Evolutionary conservation across 2,113 vertebrate genomes (phyloP).

Genomic region (Leptodactylus fuscus): DNA sequence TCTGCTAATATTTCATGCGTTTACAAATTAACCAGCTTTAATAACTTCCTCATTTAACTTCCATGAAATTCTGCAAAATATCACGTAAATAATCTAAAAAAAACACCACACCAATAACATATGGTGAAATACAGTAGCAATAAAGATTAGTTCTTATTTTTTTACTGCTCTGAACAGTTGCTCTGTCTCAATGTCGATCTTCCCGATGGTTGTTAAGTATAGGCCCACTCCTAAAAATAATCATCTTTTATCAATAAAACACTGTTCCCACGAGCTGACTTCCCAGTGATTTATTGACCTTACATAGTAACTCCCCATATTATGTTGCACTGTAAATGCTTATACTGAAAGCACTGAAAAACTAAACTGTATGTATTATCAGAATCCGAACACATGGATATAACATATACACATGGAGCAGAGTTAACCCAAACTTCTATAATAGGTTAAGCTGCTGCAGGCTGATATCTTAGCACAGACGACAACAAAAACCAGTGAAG

Average conservation of each 20-base stretch:
- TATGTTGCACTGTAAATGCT: neutral
- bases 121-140: slow-evolving; percentile 27
- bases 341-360: slow-evolving; percentile 6
- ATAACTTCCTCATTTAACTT: neutral
- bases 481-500: too few relatives aligned
- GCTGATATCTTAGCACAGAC: too few relatives aligned
- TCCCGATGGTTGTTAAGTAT: neutral
- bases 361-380: neutral
- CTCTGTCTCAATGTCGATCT: neutral
- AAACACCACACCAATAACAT: neutral
- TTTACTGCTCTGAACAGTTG: slow-evolving; percentile 25
- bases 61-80: slow-evolving; percentile 7
- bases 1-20: too few relatives aligned
- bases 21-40: slow-evolving; percentile 4
- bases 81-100: neutral
- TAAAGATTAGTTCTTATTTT: slow-evolving; percentile 14
- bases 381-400: neutral
- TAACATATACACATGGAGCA: neutral
- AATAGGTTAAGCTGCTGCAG: too few relatives aligned
- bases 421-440: too few relatives aligned
- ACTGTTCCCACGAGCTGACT: neutral
- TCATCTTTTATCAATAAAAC: slow-evolving; percentile 28
- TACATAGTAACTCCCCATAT: neutral
- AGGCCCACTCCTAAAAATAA: neutral
- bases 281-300: slow-evolving; percentile 6